A percentile compares a stretch with the other conserved stretches of the same genome.
Evolutionary conservation across 2,113 vertebrate species (phyloP).

Genomic region (Centropristis striata): DNA sequence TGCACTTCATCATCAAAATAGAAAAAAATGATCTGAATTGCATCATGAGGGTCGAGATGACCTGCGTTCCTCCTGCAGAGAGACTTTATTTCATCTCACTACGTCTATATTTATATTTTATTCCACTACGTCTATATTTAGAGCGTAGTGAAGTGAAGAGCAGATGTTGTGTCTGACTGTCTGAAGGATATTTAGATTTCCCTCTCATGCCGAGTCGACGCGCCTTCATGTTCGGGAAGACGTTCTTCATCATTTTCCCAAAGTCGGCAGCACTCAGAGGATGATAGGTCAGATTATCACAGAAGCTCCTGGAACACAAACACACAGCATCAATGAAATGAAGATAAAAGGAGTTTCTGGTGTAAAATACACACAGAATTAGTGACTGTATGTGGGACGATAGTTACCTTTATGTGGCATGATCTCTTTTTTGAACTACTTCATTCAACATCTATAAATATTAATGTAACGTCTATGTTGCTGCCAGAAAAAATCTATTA

Average conservation of each 20-base stretch:
- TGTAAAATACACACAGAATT: no score
- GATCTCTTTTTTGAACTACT: no score
- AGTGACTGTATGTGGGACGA: no score
- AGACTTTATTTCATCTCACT: slow-evolving; percentile 83
- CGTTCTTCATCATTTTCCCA: slow-evolving; percentile 99
- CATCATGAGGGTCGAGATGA: slow-evolving; percentile 76
- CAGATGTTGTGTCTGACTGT: slow-evolving; percentile 87
- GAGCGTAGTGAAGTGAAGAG: slow-evolving; percentile 83
- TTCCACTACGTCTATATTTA: slow-evolving; percentile 88
- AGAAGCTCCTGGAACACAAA: slow-evolving; percentile 81
- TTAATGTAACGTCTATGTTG: no score
- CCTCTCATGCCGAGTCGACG: slow-evolving; percentile 98
- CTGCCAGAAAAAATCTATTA: no score
- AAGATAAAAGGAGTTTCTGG: background rate
- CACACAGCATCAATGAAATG: background rate
- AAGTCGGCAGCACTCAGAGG: slow-evolving; percentile 98
- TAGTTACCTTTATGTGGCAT: no score
- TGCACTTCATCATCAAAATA: slow-evolving; percentile 1
- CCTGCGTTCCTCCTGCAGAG: slow-evolving; percentile 56
- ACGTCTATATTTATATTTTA: slow-evolving; percentile 89
- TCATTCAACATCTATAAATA: no score
- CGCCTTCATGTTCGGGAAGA: slow-evolving; percentile 99
- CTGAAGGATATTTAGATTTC: slow-evolving; percentile 99
- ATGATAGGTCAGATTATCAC: slow-evolving; percentile 99
- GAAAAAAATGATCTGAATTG: slow-evolving; percentile 18